A percentile compares a stretch with the other conserved stretches of the same genome.
Conservation (phyloP, 2,888 invertebrate genomes). For the Ptilodon capucinus region DNA sequence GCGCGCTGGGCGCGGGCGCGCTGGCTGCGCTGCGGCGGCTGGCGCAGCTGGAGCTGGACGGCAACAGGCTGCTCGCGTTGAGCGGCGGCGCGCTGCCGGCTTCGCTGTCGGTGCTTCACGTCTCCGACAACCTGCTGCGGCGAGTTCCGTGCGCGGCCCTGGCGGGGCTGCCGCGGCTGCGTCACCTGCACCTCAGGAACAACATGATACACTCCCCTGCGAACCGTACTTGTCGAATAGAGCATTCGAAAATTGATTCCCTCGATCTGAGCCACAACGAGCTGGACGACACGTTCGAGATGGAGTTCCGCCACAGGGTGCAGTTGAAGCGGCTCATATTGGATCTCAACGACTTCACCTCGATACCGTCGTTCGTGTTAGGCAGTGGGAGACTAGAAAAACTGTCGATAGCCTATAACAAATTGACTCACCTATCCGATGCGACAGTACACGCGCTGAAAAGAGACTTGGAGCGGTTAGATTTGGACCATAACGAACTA, state of each 20-base stretch:
- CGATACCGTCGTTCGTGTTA: slow-evolving; percentile 84
- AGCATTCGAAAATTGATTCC: slow-evolving; percentile 85
- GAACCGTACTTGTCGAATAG: slow-evolving; percentile 48
- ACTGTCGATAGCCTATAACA: slow-evolving; percentile 89
- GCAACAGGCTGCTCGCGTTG: slow-evolving; percentile 85
- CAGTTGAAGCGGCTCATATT: slow-evolving; percentile 88
- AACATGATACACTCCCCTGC: slow-evolving; percentile 47
- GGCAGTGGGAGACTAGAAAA: slow-evolving; percentile 85
- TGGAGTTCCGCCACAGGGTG: slow-evolving; percentile 85
- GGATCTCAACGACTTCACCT: slow-evolving; percentile 87
- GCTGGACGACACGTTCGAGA: slow-evolving; percentile 83
- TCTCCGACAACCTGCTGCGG: slow-evolving; percentile 85
- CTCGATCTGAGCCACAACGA: slow-evolving; percentile 91
- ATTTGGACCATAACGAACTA: slow-evolving; percentile 89
- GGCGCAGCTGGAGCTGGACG: slow-evolving; percentile 84
- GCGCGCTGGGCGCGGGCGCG: slow-evolving; percentile 65
- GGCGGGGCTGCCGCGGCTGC: slow-evolving; percentile 80
- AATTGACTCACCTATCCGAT: slow-evolving; percentile 84
- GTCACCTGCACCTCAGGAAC: slow-evolving; percentile 84
- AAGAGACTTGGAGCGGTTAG: slow-evolving; percentile 87
- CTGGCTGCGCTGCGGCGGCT: slow-evolving; percentile 84
- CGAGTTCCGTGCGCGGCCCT: slow-evolving; percentile 82
- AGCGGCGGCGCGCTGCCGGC: slow-evolving; percentile 82
- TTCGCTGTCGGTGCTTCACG: slow-evolving; percentile 83
- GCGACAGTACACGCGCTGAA: slow-evolving; percentile 86